A percentile compares a stretch with the other conserved stretches of the same genome.
phyloP scores from a whole-genome alignment of 2,113 vertebrate species.

The Sterna hirundo region DNA sequence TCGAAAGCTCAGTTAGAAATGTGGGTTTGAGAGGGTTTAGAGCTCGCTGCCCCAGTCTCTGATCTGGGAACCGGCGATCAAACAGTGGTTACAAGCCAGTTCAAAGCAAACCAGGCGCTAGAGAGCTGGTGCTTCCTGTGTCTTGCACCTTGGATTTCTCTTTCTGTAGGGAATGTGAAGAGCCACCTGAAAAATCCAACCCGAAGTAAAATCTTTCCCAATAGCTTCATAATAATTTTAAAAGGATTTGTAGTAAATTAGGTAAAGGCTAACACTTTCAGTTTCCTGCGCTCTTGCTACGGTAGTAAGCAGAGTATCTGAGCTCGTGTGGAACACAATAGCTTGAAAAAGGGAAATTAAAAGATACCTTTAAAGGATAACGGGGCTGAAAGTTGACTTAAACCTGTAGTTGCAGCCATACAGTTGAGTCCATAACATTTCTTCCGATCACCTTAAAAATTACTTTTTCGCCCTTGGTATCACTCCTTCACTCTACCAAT shows the following conservation, averaged over 20 bases:
- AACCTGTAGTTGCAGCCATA: not conserved
- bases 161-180: not conserved
- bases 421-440: accelerated
- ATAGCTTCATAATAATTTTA: accelerated
- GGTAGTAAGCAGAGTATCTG: not conserved
- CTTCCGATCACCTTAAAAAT: not conserved
- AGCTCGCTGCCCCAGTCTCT: not conserved
- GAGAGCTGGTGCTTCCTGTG: not conserved
- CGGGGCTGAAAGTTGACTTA: not conserved
- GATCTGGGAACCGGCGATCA: not conserved
- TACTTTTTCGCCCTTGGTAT: not conserved
- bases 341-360: not conserved
- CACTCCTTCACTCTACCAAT: not conserved
- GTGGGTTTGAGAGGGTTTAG: not conserved
- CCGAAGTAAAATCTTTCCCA: not conserved
- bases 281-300: not conserved
- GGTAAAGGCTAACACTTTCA: not conserved
- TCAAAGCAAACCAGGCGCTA: not conserved
- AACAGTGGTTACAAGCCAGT: not conserved
- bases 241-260: not conserved
- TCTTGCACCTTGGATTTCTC: not conserved
- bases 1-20: not conserved
- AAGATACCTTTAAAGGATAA: not conserved
- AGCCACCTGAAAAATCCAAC: not conserved
- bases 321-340: accelerated